A percentile compares a stretch with the other conserved stretches of the same genome.
These are phyloP conservation scores for Epistrophe grossulariae DNA, from an alignment of 2,888 invertebrate genomes.

Conservation along the genomic window DNA sequence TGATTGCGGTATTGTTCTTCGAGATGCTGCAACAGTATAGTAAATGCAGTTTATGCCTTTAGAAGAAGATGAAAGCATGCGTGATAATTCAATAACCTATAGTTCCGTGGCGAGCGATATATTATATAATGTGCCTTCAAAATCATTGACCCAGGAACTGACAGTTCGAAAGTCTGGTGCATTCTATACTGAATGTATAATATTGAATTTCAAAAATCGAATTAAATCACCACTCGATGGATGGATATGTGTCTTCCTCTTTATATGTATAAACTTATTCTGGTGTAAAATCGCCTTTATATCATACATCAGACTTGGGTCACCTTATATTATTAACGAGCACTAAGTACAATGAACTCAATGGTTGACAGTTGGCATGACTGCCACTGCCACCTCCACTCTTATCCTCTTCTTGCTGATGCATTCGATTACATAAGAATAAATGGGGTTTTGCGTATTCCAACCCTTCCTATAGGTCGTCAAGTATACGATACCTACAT, in stretches of 20 bases:
- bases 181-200: constrained; percentile 17
- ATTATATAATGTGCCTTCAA: constrained; percentile 7
- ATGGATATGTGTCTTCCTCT: constrained; percentile 28
- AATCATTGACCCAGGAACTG: constrained; percentile 49
- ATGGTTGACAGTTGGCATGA: constrained; percentile 48
- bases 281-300: constrained; percentile 60
- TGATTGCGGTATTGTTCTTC: constrained; percentile 64
- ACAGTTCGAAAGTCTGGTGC: constrained; percentile 32
- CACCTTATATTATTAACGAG: constrained; percentile 28
- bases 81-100: constrained; percentile 58
- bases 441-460: constrained; percentile 51
- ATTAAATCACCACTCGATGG: constrained; percentile 52
- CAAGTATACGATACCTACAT: constrained; percentile 42
- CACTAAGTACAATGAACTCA: constrained; percentile 68
- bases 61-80: constrained; percentile 22
- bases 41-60: constrained; percentile 40
- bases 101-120: neutral
- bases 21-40: constrained; percentile 50
- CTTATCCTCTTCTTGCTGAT: constrained; percentile 25
- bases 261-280: constrained; percentile 41
- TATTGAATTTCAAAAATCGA: constrained; percentile 67
- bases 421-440: constrained; percentile 66
- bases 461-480: constrained; percentile 55
- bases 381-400: constrained; percentile 3
- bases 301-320: constrained; percentile 5